Evolutionary conservation across 2,888 invertebrate genomes (phyloP).

Genomic region (Thera britannica): DNA sequence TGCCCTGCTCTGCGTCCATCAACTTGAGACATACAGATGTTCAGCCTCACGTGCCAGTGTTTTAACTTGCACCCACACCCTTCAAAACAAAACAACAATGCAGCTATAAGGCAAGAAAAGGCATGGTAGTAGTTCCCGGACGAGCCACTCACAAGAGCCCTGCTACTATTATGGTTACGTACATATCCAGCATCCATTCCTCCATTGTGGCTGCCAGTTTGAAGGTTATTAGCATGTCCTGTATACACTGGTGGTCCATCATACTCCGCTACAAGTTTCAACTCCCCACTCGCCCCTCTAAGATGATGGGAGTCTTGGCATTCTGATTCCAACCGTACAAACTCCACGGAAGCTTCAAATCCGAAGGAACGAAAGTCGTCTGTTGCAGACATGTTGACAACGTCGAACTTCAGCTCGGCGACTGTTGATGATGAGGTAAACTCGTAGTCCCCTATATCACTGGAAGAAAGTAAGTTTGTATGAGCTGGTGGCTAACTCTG

Average conservation of each 20-base stretch:
- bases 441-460: constrained; percentile 85
- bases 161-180: background rate
- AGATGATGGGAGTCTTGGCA: constrained; percentile 89
- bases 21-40: no score
- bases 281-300: constrained; percentile 91
- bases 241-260: constrained; percentile 1
- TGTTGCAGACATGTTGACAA: constrained; percentile 92
- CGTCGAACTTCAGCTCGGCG: constrained; percentile 92
- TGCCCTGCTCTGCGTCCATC: no score
- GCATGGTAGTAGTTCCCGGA: no score
- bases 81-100: no score
- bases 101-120: no score
- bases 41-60: no score
- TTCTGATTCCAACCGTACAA: constrained; percentile 88
- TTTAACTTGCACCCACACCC: no score
- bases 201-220: background rate
- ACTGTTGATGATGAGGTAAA: constrained; percentile 91
- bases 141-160: no score
- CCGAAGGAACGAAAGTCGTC: constrained; percentile 94
- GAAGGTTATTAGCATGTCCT: background rate
- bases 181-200: constrained; percentile 2
- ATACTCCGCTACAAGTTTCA: constrained; percentile 76
- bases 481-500: no score
- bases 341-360: constrained; percentile 94
- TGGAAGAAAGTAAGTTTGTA: constrained; percentile 45